These are phyloP conservation scores for Eustalomyia histrio DNA, from an alignment of 2,888 invertebrate genomes.

Conservation along the genomic window DNA sequence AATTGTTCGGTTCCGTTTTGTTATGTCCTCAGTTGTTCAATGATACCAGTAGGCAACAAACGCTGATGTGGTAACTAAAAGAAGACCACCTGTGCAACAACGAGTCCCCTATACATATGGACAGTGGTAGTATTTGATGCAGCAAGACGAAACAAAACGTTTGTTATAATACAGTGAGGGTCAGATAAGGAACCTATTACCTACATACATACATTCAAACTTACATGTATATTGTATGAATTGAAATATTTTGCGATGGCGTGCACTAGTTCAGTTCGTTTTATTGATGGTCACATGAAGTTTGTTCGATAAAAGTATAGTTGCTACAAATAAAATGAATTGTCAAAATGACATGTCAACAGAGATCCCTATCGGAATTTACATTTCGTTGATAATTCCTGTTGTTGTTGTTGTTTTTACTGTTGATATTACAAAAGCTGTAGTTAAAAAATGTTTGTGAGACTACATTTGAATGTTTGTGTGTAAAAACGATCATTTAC, in stretches of 20 bases:
- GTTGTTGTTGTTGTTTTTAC: constrained; percentile 48
- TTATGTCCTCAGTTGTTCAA: constrained; percentile 50
- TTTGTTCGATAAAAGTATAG: constrained; percentile 57
- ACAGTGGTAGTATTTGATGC: not conserved
- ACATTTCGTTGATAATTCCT: constrained; percentile 63
- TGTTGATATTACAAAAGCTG: constrained; percentile 27
- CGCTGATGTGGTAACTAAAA: constrained; percentile 19
- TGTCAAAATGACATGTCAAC: constrained; percentile 78
- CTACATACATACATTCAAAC: not conserved
- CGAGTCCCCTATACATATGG: constrained; percentile 12
- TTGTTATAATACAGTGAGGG: constrained; percentile 47
- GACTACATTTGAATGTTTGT: not conserved
- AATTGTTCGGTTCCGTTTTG: constrained; percentile 69
- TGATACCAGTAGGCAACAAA: constrained; percentile 40
- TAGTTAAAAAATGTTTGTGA: constrained; percentile 2
- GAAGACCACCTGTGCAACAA: constrained; percentile 60
- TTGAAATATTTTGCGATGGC: constrained; percentile 38
- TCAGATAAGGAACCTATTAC: constrained; percentile 38
- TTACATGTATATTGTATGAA: not conserved
- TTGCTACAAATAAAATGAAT: constrained; percentile 71
- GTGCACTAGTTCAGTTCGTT: constrained; percentile 72
- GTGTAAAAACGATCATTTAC: not conserved
- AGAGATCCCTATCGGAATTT: constrained; percentile 72
- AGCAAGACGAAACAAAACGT: constrained; percentile 35
- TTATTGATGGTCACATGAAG: constrained; percentile 59